Base-by-base conservation (phyloP, 2,113 vertebrate species). In the Spermophilus dauricus region DNA sequence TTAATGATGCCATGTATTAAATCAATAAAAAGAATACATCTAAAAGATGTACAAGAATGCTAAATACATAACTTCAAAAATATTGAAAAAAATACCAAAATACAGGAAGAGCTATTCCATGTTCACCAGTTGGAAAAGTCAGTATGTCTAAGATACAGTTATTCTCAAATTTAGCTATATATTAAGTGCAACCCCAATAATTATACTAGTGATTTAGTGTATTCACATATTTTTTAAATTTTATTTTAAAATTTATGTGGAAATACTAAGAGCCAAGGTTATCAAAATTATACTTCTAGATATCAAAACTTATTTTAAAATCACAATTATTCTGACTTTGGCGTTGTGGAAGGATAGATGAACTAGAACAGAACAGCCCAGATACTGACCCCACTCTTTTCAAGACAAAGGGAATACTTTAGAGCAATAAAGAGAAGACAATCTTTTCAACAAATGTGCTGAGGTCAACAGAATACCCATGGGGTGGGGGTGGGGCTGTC, bases 281-380 rank as follows among this genome's bases (percentile, higher is more conserved):
- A 88, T 63, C 39, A 39, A 51, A 34, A 30, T 42, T 78, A 48
- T 1, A 61, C 39, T 76, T 28, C 4, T 45, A 1, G 8, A 37
- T 86, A 91, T 73, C 48, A 94, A 96, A 90, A 80, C 26, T 63
- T 92, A 58, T 30, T 89, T 45, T 92, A n/a, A 92, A 89, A 75
- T 88, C 37, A 78, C 32, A 76, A 24, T 70, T 67, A 70, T 56
- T 45, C 17, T 88, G 58, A 87, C 63, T 32, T 17, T 88, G 30
- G n/a, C 30, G 63, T 63, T 61, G 16, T 80, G 12, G 69, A 89
- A 85, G 42, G n/a, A 91, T 22, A 80, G n/a, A 84, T 0, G 80
- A 37, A 73, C 17, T 13, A 63, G 70, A 85, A 93, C 20, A 73
- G 72, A 37, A 45, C 26, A 73, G 69, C 42, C 48, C 63, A 88